Evolutionary conservation across 2,797 vertebrate genomes (phyloP).

Genomic region (Botia almorhae): DNA sequence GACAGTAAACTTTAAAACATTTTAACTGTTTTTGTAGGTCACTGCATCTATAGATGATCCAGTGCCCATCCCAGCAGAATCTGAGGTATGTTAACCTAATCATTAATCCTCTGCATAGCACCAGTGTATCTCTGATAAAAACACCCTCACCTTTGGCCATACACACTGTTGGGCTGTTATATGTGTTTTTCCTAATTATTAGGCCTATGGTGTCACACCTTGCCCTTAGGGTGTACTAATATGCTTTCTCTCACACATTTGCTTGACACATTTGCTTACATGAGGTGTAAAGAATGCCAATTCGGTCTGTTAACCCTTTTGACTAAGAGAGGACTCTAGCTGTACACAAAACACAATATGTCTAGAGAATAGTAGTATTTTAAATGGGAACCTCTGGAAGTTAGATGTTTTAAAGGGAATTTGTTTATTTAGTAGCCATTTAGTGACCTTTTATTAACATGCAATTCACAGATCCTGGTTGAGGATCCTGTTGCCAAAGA

Average conservation of each 20-base stretch:
- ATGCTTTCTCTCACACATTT: constrained; percentile 17
- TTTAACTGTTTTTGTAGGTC: constrained; percentile 7
- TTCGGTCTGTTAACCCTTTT: neutral
- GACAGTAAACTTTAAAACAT: neutral
- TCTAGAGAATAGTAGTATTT: too few species aligned
- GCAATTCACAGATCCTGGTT: constrained; percentile 7
- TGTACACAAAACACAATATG: neutral
- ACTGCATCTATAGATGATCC: constrained; percentile 23
- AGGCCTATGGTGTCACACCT: neutral
- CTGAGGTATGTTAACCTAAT: constrained; percentile 19
- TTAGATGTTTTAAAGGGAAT: neutral
- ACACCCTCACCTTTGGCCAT: neutral
- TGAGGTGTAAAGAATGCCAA: constrained; percentile 1
- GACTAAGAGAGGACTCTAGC: neutral
- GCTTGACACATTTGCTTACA: too few species aligned
- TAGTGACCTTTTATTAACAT: constrained; percentile 11
- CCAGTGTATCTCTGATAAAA: neutral
- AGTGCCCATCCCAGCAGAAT: constrained; percentile 3
- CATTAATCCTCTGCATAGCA: neutral
- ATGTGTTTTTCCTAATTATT: neutral
- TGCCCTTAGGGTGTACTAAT: neutral
- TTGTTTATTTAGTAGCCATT: neutral
- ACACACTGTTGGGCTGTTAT: neutral
- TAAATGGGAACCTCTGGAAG: too few species aligned
- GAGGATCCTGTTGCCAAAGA: neutral